phyloP scores from a whole-genome alignment of 2,113 vertebrate species.

The Camarhynchus parvulus region DNA sequence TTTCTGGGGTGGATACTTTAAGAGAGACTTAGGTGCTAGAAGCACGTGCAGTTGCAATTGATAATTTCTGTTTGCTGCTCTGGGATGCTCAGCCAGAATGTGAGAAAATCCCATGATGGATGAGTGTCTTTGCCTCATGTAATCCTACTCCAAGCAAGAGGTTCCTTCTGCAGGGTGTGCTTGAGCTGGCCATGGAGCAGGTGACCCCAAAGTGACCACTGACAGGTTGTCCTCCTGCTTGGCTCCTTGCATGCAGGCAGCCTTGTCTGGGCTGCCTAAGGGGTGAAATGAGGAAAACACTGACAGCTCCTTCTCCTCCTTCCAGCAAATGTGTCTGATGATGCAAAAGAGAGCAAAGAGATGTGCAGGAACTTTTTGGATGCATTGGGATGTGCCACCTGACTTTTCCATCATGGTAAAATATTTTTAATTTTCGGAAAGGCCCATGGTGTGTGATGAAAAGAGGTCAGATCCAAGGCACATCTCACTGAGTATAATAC shows the following conservation, averaged over 20 bases:
- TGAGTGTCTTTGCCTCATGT: background rate
- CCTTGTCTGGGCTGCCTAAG: background rate
- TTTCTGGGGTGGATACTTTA: background rate
- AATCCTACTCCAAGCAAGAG: background rate
- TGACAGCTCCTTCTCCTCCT: background rate
- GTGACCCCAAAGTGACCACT: background rate
- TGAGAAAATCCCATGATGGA: background rate
- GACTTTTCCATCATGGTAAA: background rate
- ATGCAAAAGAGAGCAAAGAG: background rate
- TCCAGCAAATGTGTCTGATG: background rate
- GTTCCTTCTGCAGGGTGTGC: background rate
- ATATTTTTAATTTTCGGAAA: background rate
- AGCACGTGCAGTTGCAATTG: background rate
- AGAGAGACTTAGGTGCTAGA: background rate
- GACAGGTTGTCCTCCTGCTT: background rate
- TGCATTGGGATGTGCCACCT: background rate
- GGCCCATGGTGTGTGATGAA: background rate
- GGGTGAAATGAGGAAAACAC: background rate
- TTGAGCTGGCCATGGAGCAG: fast-evolving
- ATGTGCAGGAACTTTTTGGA: background rate
- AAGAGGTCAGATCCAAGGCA: background rate
- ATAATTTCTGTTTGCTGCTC: background rate
- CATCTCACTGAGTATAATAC: background rate
- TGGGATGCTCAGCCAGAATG: background rate
- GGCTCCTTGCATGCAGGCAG: background rate